Base-by-base conservation (phyloP, 2,888 invertebrate genomes). In the Sussaba pulchella region DNA sequence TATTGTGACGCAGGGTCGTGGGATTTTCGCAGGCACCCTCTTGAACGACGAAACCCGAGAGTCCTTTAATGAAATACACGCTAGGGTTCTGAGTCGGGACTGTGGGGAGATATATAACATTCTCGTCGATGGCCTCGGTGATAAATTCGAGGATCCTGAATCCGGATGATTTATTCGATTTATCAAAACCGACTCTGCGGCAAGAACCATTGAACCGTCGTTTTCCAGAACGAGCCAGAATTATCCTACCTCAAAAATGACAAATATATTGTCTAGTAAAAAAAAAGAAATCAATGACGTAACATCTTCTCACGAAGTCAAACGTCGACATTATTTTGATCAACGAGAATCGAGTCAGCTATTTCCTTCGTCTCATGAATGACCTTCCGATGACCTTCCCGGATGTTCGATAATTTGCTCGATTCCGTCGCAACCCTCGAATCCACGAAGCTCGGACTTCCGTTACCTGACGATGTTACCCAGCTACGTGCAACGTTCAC, bases 91-190 rank as follows among this genome's bases (percentile, higher is more conserved):
- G 36, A 61, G 47, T 47, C 63, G 54, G 50, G 70, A 70, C 36
- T 12, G 12, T 41, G 57, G 6, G 36, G 70, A 71, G 64, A n/a
- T n/a, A n/a, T n/a, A n/a, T n/a, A n/a, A 64, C 39, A 64, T 77
- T 63, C 39, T 63, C 70, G 63, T 70, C 74, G 76, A 70, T 64
- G 70, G 31, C 54, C 41, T 17, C 50, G 17, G 87, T 88, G 89
- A 89, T 90, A 89, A 88, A 89, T 89, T 87, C 83, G 84, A 63
- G 85, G 87, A 85, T 85, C 85, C 85, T 85, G 81, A n/a, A n/a
- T n/a, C 84, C 83, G 85, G 85, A 87, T 90, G 89, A 89, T 90
- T 89, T 89, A 90, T 89, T 87, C 87, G 88, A 87, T 89, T 88
- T 85, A 89, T 88, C 86, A 87, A 87, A 31, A 83, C 81, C 84